Percentiles rank a stretch among this genome's conserved stretches.
Conservation (phyloP, 2,888 invertebrate species). For the Norana najaformis region DNA sequence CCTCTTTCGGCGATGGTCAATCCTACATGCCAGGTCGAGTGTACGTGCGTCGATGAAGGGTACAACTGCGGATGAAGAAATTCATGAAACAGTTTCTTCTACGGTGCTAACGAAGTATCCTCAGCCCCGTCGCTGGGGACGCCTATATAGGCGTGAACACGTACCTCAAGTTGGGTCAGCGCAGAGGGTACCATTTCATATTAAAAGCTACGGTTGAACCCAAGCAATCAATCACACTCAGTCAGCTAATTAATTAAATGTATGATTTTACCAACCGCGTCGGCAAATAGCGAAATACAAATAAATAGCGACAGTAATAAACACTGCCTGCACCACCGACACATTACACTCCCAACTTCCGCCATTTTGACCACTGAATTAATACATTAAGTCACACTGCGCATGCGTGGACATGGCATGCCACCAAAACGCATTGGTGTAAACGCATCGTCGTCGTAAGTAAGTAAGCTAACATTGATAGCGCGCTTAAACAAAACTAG, state of each 20-base stretch:
- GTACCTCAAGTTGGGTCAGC: background rate
- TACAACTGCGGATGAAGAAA: too few relatives aligned
- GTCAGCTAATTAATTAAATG: background rate
- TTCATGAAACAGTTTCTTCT: too few relatives aligned
- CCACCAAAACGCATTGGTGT: background rate
- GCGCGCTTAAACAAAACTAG: too few relatives aligned
- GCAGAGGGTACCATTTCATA: background rate
- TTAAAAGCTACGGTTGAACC: background rate
- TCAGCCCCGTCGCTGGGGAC: too few relatives aligned
- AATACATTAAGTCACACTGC: background rate
- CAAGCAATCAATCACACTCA: background rate
- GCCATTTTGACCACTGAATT: background rate
- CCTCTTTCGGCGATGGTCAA: too few relatives aligned
- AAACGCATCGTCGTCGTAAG: too few relatives aligned
- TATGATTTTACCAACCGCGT: background rate
- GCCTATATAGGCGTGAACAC: too few relatives aligned
- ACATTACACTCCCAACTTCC: background rate
- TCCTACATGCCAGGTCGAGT: too few relatives aligned
- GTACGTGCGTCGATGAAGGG: too few relatives aligned
- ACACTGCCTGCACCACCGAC: background rate
- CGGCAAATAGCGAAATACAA: background rate
- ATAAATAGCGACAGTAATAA: background rate
- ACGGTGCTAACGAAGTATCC: too few relatives aligned
- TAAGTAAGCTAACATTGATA: too few relatives aligned
- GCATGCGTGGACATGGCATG: background rate